Conservation (phyloP, 1,140 invertebrate genomes). For the Halesus radiatus region DNA sequence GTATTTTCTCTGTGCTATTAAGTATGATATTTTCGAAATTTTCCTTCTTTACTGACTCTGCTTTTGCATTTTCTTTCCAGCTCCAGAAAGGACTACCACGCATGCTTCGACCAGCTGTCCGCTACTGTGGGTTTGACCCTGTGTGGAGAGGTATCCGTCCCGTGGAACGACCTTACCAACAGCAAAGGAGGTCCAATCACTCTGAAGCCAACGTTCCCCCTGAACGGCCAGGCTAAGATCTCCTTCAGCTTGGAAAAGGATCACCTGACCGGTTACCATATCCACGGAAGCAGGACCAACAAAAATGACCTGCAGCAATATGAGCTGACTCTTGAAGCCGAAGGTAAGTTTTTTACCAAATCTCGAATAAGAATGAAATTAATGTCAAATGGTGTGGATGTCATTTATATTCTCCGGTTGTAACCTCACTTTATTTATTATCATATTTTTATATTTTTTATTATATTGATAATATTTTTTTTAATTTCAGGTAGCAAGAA, state of each 20-base stretch:
- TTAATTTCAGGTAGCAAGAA: conserved; percentile 76
- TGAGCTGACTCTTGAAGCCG: conserved; percentile 77
- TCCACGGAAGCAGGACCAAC: conserved; percentile 67
- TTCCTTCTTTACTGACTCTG: not conserved
- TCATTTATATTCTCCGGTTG: no score
- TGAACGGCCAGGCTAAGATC: conserved; percentile 76
- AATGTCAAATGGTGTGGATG: no score
- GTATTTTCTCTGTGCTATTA: no score
- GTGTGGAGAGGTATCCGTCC: conserved; percentile 76
- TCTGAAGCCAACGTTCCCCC: conserved; percentile 70
- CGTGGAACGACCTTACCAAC: conserved; percentile 60
- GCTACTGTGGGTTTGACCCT: conserved; percentile 77
- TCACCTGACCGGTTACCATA: conserved; percentile 75
- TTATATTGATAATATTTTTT: no score
- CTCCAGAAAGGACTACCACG: conserved; percentile 66
- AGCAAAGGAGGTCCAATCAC: not conserved
- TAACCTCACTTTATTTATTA: no score
- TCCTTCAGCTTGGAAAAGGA: conserved; percentile 75
- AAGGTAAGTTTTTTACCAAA: conserved; percentile 60
- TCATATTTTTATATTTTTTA: no score
- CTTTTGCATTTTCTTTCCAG: not conserved
- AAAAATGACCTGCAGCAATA: conserved; percentile 59
- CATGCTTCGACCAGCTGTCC: conserved; percentile 81
- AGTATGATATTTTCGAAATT: no score
- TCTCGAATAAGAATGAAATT: no score